phyloP scores from a whole-genome alignment of 2,888 invertebrate genomes.

The Azorinus chamasolen region DNA sequence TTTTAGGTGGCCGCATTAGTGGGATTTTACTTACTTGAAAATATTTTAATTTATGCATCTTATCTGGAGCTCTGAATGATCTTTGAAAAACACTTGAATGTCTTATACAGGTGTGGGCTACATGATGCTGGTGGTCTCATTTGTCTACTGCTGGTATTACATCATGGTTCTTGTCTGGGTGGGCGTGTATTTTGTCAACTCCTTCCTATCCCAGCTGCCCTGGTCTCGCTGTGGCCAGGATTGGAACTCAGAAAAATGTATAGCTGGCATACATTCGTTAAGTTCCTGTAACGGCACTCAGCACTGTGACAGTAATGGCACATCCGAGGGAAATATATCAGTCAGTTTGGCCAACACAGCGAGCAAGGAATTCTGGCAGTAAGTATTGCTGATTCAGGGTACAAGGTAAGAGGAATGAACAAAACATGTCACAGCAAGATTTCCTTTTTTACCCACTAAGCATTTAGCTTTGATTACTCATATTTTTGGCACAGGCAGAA shows the following conservation, averaged over 20 bases:
- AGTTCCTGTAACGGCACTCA: constrained; percentile 2
- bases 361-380: constrained; percentile 77
- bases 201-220: constrained; percentile 69
- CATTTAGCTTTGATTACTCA: no score
- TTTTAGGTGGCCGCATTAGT: no score
- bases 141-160: constrained; percentile 75
- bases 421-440: not conserved
- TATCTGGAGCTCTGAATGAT: no score
- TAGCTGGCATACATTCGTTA: constrained; percentile 33
- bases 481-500: no score
- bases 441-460: no score
- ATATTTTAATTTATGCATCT: no score
- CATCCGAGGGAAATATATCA: not conserved
- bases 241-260: constrained; percentile 73
- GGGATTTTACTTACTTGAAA: no score
- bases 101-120: constrained; percentile 70
- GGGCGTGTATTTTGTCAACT: constrained; percentile 72
- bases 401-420: no score
- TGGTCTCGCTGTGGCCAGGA: constrained; percentile 70
- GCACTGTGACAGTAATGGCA: constrained; percentile 3
- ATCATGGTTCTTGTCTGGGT: constrained; percentile 76
- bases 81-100: no score
- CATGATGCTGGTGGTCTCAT: constrained; percentile 75
- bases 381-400: constrained; percentile 36
- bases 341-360: constrained; percentile 49